phyloP scores from a whole-genome alignment of 2,888 invertebrate genomes.

The Mantis religiosa region DNA sequence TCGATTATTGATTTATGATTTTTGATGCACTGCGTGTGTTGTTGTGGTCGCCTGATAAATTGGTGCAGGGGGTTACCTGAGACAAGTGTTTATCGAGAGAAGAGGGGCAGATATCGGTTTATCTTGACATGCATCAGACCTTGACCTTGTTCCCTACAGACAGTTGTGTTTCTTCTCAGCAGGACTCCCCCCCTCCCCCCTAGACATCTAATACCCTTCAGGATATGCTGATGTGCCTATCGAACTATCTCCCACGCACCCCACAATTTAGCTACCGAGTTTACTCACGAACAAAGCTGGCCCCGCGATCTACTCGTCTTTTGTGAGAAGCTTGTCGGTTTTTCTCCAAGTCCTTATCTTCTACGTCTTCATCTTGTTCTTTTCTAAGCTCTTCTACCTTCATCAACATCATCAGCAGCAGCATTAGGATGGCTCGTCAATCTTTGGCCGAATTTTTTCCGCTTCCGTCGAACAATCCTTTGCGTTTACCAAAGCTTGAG shows the following conservation, averaged over 20 bases:
- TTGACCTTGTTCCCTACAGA: slow-evolving; percentile 16
- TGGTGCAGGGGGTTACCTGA: neutral
- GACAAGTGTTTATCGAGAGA: neutral
- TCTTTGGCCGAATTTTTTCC: neutral
- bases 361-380: neutral
- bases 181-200: neutral
- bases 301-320: neutral
- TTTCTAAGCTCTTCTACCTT: neutral
- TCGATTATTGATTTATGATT: too few species aligned
- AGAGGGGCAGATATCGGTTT: slow-evolving; percentile 9
- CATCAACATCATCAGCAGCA: neutral
- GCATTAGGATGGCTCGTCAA: neutral
- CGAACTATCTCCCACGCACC: neutral
- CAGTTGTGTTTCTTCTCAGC: slow-evolving; percentile 12
- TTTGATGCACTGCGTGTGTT: too few species aligned
- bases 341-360: neutral
- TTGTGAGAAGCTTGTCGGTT: neutral
- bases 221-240: neutral
- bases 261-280: neutral
- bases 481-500: neutral
- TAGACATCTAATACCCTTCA: neutral
- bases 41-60: neutral
- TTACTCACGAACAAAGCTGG: neutral
- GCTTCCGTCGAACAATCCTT: neutral
- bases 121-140: slow-evolving; percentile 23